A percentile compares a stretch with the other conserved stretches of the same genome.
phyloP scores from a whole-genome alignment of 2,888 invertebrate genomes.

The Cerastis rubricosa region DNA sequence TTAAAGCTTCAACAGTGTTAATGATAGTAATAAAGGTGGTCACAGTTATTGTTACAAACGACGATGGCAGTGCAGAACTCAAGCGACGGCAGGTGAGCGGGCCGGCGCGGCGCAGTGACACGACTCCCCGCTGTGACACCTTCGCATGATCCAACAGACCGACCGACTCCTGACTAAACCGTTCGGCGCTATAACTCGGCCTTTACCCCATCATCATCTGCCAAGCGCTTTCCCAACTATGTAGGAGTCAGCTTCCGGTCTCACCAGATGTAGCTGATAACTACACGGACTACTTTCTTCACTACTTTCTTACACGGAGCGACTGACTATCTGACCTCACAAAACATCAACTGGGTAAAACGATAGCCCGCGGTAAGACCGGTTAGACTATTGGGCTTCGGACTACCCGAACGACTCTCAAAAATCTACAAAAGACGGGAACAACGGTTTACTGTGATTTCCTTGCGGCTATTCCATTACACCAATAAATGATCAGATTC shows the following conservation, averaged over 20 bases:
- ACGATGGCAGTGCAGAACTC: constrained; percentile 5
- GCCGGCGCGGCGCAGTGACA: neutral
- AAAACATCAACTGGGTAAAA: neutral
- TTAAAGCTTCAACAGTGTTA: constrained; percentile 4
- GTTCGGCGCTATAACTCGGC: neutral
- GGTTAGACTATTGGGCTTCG: neutral
- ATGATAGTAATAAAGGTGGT: constrained; percentile 12
- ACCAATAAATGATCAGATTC: constrained; percentile 29
- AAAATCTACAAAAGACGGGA: neutral
- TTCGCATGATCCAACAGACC: neutral
- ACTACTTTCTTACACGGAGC: neutral
- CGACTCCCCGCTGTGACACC: constrained; percentile 8
- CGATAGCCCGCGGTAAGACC: neutral
- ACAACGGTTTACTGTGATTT: neutral
- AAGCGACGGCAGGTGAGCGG: constrained; percentile 12
- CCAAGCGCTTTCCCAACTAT: neutral
- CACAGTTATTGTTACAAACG: constrained; percentile 21
- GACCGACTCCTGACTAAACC: neutral
- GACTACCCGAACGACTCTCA: neutral
- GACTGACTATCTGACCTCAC: neutral
- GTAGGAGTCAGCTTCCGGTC: neutral
- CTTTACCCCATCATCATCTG: neutral
- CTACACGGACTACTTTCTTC: too few relatives aligned
- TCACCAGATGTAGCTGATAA: neutral
- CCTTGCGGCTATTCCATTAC: neutral